phyloP scores from a whole-genome alignment of 2,888 invertebrate species.

The Drosophila multiciliata region DNA sequence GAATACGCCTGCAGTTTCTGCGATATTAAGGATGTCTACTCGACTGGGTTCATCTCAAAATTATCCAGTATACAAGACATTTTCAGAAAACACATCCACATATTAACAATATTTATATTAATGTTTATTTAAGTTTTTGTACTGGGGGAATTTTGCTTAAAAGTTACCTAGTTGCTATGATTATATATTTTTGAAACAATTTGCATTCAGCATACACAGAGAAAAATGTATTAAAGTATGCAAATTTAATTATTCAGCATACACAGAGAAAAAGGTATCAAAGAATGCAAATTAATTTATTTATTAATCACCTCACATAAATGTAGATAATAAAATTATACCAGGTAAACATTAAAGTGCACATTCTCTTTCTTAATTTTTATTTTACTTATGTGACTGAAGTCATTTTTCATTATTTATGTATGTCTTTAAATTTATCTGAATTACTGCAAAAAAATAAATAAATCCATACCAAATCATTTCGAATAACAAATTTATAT shows the following conservation, averaged over 20 bases:
- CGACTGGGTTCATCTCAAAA: not conserved
- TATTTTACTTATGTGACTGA: not conserved
- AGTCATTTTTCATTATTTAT: not conserved
- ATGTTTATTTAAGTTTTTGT: not conserved
- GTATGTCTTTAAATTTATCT: not conserved
- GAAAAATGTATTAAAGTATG: not conserved
- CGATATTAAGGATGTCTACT: not conserved
- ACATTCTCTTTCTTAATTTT: not conserved
- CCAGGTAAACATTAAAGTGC: not conserved
- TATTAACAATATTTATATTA: not conserved
- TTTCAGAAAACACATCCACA: not conserved
- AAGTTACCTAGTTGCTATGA: not conserved
- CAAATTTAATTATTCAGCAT: not conserved
- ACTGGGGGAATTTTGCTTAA: not conserved
- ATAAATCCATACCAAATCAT: not conserved
- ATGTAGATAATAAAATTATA: not conserved
- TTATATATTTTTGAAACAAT: not conserved
- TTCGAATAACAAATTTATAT: not conserved
- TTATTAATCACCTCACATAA: too few relatives aligned
- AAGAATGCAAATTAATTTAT: not conserved
- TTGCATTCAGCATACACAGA: not conserved
- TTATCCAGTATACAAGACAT: not conserved
- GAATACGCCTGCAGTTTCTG: conserved; percentile 23
- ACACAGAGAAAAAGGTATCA: not conserved
- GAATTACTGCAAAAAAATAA: not conserved